A percentile compares a stretch with the other conserved stretches of the same genome.
phyloP scores from a whole-genome alignment of 2,888 invertebrate species.

The Arge pagana region DNA sequence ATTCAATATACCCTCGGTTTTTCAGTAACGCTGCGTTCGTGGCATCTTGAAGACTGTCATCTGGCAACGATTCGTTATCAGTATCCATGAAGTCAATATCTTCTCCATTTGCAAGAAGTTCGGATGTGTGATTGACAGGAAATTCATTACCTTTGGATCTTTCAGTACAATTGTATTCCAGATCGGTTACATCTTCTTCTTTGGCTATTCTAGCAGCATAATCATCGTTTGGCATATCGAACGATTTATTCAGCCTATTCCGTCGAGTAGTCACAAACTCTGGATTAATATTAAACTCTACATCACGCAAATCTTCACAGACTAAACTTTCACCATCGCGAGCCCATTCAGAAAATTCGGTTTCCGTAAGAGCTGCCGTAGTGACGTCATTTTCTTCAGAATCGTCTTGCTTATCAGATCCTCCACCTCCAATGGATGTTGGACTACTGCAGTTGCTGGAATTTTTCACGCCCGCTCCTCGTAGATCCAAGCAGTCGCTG shows the following conservation, averaged over 20 bases:
- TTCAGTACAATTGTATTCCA: constrained; percentile 55
- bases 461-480: constrained; percentile 43
- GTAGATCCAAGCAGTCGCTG: constrained; percentile 47
- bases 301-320: constrained; percentile 74
- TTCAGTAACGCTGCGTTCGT: constrained; percentile 62
- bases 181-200: constrained; percentile 50
- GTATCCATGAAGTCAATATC: constrained; percentile 88
- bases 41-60: constrained; percentile 65
- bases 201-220: constrained; percentile 41
- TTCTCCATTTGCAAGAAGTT: constrained; percentile 63
- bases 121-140: constrained; percentile 47
- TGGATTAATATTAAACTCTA: constrained; percentile 66
- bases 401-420: constrained; percentile 57
- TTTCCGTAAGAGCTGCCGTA: constrained; percentile 78
- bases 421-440: constrained; percentile 60
- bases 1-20: constrained; percentile 71
- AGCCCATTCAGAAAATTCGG: constrained; percentile 89
- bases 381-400: constrained; percentile 71
- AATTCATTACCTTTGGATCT: constrained; percentile 31
- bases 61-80: constrained; percentile 77
- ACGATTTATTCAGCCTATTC: constrained; percentile 24
- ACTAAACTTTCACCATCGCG: constrained; percentile 72
- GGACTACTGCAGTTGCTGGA: constrained; percentile 61
- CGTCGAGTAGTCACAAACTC: constrained; percentile 52
- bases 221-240: constrained; percentile 6